Evolutionary conservation across 2,797 vertebrate genomes (phyloP).

Genomic region (Balearica regulorum): DNA sequence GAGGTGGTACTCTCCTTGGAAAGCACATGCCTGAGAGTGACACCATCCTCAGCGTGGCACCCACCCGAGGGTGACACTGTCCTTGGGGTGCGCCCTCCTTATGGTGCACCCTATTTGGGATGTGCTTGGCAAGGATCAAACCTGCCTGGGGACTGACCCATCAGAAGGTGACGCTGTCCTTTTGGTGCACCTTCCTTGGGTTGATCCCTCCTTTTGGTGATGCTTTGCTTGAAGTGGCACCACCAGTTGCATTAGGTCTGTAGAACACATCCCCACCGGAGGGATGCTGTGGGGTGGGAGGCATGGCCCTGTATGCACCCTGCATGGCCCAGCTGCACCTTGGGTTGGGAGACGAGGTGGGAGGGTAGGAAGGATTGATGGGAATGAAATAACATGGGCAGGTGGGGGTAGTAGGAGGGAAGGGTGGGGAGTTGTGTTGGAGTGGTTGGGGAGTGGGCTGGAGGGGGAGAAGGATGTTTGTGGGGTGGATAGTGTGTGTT

Average conservation of each 20-base stretch:
- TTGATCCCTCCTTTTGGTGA: background rate
- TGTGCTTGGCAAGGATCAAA: background rate
- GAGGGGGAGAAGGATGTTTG: background rate
- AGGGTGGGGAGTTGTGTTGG: background rate
- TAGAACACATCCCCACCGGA: background rate
- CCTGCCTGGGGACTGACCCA: background rate
- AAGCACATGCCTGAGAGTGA: too few species aligned
- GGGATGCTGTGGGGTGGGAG: background rate
- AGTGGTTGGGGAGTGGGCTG: background rate
- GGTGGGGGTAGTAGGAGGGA: too few species aligned
- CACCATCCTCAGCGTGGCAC: background rate
- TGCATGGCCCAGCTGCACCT: background rate
- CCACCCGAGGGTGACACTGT: background rate
- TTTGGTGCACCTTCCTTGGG: too few species aligned
- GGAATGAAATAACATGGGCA: background rate
- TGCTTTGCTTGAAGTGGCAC: background rate
- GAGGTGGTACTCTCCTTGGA: background rate
- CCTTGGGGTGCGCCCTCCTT: background rate
- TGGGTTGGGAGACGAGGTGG: background rate
- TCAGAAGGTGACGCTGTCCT: background rate
- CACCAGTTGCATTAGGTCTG: background rate
- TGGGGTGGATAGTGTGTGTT: too few species aligned
- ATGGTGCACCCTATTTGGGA: background rate
- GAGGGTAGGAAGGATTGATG: background rate
- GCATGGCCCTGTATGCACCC: accelerated